Evolutionary conservation across 2,888 invertebrate genomes (phyloP).

Genomic region (Panzeria rudis): DNA sequence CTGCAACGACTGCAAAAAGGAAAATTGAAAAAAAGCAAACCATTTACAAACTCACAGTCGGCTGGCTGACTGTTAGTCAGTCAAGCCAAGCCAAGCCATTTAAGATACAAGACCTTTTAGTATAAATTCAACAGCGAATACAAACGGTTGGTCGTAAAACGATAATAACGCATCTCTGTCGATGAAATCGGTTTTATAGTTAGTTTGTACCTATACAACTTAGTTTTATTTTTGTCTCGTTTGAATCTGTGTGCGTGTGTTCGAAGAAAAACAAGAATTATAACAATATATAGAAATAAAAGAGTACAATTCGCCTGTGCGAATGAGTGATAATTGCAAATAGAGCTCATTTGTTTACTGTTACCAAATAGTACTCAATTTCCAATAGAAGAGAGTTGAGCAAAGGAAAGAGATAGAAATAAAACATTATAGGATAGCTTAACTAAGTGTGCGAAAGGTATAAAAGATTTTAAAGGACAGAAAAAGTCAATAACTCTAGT

Average conservation of each 20-base stretch:
- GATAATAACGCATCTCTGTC: conserved; percentile 29
- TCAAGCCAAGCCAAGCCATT: conserved; percentile 26
- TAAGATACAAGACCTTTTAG: conserved; percentile 68
- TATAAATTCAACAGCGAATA: conserved; percentile 71
- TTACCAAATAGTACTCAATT: conserved; percentile 45
- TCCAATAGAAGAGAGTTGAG: conserved; percentile 34
- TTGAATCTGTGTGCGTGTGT: background rate
- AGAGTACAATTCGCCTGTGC: conserved; percentile 26
- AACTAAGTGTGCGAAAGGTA: conserved; percentile 21
- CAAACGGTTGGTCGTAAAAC: conserved; percentile 63
- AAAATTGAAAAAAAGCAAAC: conserved; percentile 13
- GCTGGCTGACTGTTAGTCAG: conserved; percentile 48
- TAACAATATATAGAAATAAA: background rate
- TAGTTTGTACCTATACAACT: background rate
- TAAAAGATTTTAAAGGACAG: conserved; percentile 21
- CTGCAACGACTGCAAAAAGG: conserved; percentile 43
- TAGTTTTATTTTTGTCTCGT: background rate
- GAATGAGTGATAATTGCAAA: conserved; percentile 38
- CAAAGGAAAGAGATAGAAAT: conserved; percentile 30
- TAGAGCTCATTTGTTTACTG: conserved; percentile 31
- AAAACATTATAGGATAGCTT: fast-evolving
- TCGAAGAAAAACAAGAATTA: background rate
- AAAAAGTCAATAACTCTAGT: conserved; percentile 62
- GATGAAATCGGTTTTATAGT: background rate
- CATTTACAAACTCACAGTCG: conserved; percentile 28